Conservation (phyloP, 2,888 invertebrate species). For the Scaptomyza tumidula region DNA sequence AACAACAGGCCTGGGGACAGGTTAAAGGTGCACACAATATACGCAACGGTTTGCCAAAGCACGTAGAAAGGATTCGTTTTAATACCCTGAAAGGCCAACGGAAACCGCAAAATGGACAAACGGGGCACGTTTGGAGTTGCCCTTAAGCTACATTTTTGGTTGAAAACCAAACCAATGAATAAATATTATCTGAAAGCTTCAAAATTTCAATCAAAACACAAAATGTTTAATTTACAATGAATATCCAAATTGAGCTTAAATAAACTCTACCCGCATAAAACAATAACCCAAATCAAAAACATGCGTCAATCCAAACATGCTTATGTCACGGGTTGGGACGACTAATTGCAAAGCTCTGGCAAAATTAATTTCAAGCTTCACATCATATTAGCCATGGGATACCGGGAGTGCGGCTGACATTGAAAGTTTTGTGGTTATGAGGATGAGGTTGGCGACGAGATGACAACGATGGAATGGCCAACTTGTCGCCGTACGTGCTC, state of each 20-base stretch:
- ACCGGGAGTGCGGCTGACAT: constrained; percentile 17
- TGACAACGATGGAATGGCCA: constrained; percentile 11
- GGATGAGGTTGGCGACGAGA: background rate
- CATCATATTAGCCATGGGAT: constrained; percentile 67
- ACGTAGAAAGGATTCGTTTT: constrained; percentile 71
- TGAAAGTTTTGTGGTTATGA: background rate
- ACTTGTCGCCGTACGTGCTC: constrained; percentile 58
- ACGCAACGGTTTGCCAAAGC: constrained; percentile 35
- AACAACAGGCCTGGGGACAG: constrained; percentile 7
- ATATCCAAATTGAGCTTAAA: background rate
- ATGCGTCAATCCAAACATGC: constrained; percentile 4
- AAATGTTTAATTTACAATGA: no score
- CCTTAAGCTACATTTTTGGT: no score
- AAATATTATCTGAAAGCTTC: no score
- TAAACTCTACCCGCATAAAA: background rate
- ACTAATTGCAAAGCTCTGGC: constrained; percentile 74
- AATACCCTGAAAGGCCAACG: constrained; percentile 48
- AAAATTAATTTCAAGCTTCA: constrained; percentile 76
- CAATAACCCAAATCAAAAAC: constrained; percentile 5
- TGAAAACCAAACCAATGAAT: no score
- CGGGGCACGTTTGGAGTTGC: background rate
- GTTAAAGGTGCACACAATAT: constrained; percentile 21
- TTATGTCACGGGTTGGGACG: constrained; percentile 41
- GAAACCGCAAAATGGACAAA: constrained; percentile 40
- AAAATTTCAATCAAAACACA: no score